A percentile compares a stretch with the other conserved stretches of the same genome.
phyloP scores from a whole-genome alignment of 2,888 invertebrate genomes.

The Lydus trimaculatus region DNA sequence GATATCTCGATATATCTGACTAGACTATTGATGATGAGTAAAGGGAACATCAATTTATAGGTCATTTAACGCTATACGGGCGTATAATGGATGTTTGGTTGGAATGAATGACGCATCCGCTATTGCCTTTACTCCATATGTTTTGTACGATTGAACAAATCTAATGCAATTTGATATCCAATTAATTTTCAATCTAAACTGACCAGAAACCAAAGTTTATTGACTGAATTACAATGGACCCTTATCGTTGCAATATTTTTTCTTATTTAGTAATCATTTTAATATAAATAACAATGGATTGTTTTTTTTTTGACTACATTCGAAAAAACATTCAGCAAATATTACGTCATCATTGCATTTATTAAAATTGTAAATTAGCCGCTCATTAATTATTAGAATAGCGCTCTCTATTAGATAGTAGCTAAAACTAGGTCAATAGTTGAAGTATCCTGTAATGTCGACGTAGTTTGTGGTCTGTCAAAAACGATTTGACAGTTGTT shows the following conservation, averaged over 20 bases:
- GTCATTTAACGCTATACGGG: conserved; percentile 30
- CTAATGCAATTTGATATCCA: conserved; percentile 32
- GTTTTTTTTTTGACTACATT: too few species aligned
- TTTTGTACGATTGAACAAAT: conserved; percentile 29
- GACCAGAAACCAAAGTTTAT: conserved; percentile 15
- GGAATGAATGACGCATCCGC: conserved; percentile 32
- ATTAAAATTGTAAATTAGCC: too few species aligned
- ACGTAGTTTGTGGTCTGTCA: background rate
- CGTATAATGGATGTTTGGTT: conserved; percentile 25
- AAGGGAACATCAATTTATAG: conserved; percentile 25
- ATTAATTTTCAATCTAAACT: conserved; percentile 14
- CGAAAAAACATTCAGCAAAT: too few species aligned
- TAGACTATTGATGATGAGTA: conserved; percentile 12
- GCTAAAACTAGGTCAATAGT: background rate
- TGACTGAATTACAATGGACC: conserved; percentile 24
- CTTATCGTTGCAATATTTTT: conserved; percentile 12
- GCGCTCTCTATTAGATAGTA: background rate
- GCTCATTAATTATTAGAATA: too few species aligned
- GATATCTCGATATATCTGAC: background rate
- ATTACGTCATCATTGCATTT: too few species aligned
- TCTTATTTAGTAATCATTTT: background rate
- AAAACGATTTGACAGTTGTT: background rate
- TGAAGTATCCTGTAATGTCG: background rate
- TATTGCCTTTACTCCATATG: conserved; percentile 25
- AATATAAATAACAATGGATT: background rate